Evolutionary conservation across 2,888 invertebrate species (phyloP), one percentile per base, ranked within the genome.

Genomic region (Tortrix viridana): DNA sequence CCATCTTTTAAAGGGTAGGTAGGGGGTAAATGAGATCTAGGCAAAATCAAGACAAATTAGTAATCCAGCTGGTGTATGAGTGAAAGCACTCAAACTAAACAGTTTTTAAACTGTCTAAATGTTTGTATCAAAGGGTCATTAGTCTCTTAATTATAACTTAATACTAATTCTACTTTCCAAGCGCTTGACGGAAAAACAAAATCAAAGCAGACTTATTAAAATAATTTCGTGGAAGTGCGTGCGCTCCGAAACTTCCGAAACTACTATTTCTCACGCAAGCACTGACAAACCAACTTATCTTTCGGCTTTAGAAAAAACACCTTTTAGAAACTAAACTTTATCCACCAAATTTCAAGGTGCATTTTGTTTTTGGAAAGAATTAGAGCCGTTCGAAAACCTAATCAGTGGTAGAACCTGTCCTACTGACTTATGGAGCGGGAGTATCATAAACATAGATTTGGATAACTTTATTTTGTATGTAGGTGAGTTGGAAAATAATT

Each of bases 211-310:
- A 84, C 87, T 89, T 89, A 89, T 88, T 89, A 90, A 89, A 90
- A 90, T 89, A 85, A 89, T 91, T 90, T 89, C 77, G 81, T 81
- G 82, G 73, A 72, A 84, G 88, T 91, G 91, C 91, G 91, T 91
- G 91, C 81, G 83, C 70, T 79, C 81, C 78, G n/a, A n/a, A n/a
- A n/a, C 82, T 82, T 79, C 74, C 74, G 69, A 84, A 85, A 91
- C 84, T 84, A 82, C 86, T 73, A 68, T 62, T 69, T 71, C 72
- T 76, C 91, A 91, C 90, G 91, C 91, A 71, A 86, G 69, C 73
- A 69, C 61, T 69, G 69, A 71, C 69, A 69, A 66, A 76, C 81
- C 75, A 80, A 76, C 68, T 78, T 79, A 76, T 69, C 65, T 74
- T 73, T 80, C 73, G 65, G 60, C 66, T 70, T 60, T 68, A 63